Percentiles rank a stretch among this genome's conserved stretches.
phyloP scores from a whole-genome alignment of 2,797 vertebrate genomes.

The Hyperoplus immaculatus region DNA sequence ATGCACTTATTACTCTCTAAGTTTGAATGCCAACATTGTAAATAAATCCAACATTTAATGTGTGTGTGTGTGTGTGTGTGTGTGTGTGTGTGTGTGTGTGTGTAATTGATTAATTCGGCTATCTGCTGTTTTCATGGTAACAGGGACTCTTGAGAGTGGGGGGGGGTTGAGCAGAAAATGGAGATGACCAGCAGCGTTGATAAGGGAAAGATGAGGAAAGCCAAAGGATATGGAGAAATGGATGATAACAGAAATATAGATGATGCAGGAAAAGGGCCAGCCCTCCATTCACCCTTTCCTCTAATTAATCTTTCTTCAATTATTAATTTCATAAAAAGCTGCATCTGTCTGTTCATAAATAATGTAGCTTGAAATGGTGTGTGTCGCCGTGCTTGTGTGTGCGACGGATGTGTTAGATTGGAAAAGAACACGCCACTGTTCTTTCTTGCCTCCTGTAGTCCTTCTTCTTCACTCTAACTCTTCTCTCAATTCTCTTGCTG shows the following conservation, averaged over 20 bases:
- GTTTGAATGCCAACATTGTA: background rate
- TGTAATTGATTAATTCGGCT: conserved; percentile 54
- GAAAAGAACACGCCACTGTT: background rate
- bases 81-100: background rate
- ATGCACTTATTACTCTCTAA: background rate
- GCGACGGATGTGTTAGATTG: conserved; percentile 5
- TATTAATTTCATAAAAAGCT: conserved; percentile 86
- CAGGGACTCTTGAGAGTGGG: conserved; percentile 58
- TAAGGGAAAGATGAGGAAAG: conserved; percentile 29
- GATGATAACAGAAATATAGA: conserved; percentile 11
- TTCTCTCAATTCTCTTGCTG: background rate
- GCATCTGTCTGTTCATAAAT: conserved; percentile 82
- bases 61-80: background rate
- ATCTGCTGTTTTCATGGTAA: conserved; percentile 76
- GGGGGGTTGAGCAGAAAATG: conserved; percentile 1
- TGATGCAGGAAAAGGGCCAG: background rate
- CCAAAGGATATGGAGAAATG: conserved; percentile 1
- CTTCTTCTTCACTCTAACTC: background rate
- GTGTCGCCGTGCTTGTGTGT: background rate
- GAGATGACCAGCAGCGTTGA: conserved; percentile 31
- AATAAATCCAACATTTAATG: too few species aligned
- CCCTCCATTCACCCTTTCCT: conserved; percentile 18
- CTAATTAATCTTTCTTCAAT: conserved; percentile 79
- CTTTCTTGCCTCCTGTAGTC: background rate
- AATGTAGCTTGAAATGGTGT: conserved; percentile 81